phyloP scores from a whole-genome alignment of 2,888 invertebrate genomes.

The Tinea pellionella region DNA sequence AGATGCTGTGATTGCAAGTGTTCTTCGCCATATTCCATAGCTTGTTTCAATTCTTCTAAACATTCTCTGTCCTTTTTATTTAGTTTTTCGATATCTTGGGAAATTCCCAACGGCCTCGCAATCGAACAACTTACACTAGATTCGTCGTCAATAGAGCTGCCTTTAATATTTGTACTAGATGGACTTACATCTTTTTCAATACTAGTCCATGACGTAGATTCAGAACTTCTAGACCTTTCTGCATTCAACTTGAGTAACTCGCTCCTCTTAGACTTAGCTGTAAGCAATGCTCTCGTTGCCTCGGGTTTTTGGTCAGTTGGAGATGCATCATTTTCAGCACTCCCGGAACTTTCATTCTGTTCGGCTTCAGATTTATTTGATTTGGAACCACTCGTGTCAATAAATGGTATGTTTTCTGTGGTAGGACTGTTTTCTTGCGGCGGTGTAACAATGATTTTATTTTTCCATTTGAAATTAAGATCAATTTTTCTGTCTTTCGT shows the following conservation, averaged over 20 bases:
- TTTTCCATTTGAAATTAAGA: constrained; percentile 56
- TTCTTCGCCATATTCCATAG: constrained; percentile 67
- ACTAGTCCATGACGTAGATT: constrained; percentile 83
- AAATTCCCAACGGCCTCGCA: constrained; percentile 81
- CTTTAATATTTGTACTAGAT: constrained; percentile 71
- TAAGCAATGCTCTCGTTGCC: constrained; percentile 38
- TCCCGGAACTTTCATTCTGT: constrained; percentile 55
- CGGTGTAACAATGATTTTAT: constrained; percentile 71
- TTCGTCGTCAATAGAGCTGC: constrained; percentile 76
- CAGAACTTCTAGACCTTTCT: constrained; percentile 82
- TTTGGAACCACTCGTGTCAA: constrained; percentile 51
- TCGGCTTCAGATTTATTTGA: constrained; percentile 57
- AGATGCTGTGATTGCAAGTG: constrained; percentile 51
- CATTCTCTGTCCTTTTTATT: constrained; percentile 73
- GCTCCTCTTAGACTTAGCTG: constrained; percentile 61
- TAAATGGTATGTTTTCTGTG: constrained; percentile 62
- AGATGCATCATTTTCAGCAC: constrained; percentile 43
- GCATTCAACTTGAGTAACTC: constrained; percentile 75
- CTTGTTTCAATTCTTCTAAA: constrained; percentile 69
- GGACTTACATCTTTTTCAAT: constrained; percentile 79
- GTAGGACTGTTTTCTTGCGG: constrained; percentile 72
- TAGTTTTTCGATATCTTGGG: constrained; percentile 76
- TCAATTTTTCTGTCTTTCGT: constrained; percentile 33
- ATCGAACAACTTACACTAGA: constrained; percentile 84
- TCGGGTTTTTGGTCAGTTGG: constrained; percentile 50